A percentile compares a stretch with the other conserved stretches of the same genome.
phyloP scores from a whole-genome alignment of 2,113 vertebrate species.

The Apeltes quadracus region DNA sequence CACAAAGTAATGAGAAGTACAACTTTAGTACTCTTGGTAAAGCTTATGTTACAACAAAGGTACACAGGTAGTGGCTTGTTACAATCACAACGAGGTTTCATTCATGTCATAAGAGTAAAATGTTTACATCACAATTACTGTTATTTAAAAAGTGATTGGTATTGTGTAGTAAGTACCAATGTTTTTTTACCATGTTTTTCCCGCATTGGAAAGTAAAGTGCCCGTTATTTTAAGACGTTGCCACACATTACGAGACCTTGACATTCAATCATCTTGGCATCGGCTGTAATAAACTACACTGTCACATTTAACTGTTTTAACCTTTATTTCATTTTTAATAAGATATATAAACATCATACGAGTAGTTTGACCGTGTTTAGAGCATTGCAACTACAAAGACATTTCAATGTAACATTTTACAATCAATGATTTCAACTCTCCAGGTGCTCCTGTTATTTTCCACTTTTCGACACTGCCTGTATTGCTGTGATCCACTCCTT shows the following conservation, averaged over 20 bases:
- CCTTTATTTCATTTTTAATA: neutral
- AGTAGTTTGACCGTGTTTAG: slow-evolving; percentile 7
- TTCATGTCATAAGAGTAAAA: neutral
- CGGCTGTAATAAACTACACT: neutral
- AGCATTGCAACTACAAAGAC: neutral
- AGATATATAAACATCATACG: neutral
- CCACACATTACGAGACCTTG: neutral
- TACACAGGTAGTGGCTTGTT: neutral
- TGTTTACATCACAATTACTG: neutral
- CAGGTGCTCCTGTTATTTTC: slow-evolving; percentile 81
- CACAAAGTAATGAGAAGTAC: neutral
- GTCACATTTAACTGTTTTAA: neutral
- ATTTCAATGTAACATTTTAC: neutral
- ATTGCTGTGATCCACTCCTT: slow-evolving; percentile 95
- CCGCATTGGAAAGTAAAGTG: neutral
- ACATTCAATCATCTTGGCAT: neutral
- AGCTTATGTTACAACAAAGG: neutral
- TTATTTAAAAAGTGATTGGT: neutral
- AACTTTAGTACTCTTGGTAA: neutral
- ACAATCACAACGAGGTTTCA: neutral
- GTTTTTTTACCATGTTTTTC: too few species aligned
- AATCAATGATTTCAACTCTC: neutral
- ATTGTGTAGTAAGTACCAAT: neutral
- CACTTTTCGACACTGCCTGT: slow-evolving; percentile 87
- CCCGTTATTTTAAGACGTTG: neutral